Evolutionary conservation across 2,113 vertebrate species (phyloP), one percentile per base, ranked within the genome.

Genomic region (Calypte anna): DNA sequence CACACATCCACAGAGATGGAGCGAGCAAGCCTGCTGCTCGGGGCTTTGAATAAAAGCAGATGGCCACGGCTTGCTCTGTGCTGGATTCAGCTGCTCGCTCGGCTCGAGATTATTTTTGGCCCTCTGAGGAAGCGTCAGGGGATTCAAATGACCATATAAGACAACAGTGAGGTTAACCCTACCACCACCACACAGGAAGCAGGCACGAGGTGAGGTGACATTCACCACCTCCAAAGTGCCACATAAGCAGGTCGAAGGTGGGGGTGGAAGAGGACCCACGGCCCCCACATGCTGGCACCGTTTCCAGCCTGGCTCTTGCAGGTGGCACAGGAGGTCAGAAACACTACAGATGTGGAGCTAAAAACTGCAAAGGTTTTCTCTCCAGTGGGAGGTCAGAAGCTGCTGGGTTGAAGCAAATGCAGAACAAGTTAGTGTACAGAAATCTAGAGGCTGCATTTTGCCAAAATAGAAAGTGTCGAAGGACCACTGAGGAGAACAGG

Each of bases 101-200:
- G 8, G 89, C 98, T 97, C 64, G 15, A 92, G 98, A 98, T 98
- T 98, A 99, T 99, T 99, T 99, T 98, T 98, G 99, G 98, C 98
- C 96, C 96, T 98, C 92, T 97, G 97, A 98, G 98, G 97, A 98
- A 98, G 97, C 95, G 97, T 98, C 96, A 96, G 80, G 98, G 97
- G 98, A 98, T 97, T 98, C 97, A 97, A 97, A 98, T 98, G 98
- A 98, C 99, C 99, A 98, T 99, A 99, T 99, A 99, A 98, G 98
- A 98, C 97, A 98, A 97, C 94, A 98, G 80, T 93, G 98, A 98
- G 97, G 96, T 98, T 98, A 98, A 97, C 97, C 97, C 97, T 97
- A 79, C 94, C 87, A 76, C 94, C 82, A 83, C 97, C 94, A 12
- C 83, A 64, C 93, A 54, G 95, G 96, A 94, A 92, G 89, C 95